Conservation (phyloP, 2,797 vertebrate species). For the Gambusia yucatana region DNA sequence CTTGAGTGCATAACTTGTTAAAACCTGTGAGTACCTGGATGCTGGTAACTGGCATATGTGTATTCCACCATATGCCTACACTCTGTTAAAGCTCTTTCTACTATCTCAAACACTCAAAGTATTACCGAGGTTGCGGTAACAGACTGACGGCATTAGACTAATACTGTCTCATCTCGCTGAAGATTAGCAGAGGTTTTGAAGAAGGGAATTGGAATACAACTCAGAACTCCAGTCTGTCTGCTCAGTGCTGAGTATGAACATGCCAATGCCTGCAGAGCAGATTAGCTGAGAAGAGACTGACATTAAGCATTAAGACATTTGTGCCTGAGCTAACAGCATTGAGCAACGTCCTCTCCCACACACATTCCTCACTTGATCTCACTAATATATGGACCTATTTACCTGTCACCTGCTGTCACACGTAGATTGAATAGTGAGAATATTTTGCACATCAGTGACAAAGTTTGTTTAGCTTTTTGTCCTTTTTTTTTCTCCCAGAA, state of each 20-base stretch:
- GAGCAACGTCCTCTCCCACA: conserved; percentile 61
- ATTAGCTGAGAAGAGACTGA: conserved; percentile 72
- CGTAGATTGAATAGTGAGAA: conserved; percentile 47
- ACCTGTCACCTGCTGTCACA: conserved; percentile 56
- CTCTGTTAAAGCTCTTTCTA: conserved; percentile 15
- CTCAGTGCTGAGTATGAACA: conserved; percentile 55
- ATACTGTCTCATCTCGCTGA: conserved; percentile 35
- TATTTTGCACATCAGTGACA: conserved; percentile 47
- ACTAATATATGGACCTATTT: conserved; percentile 12
- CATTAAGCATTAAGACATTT: conserved; percentile 72
- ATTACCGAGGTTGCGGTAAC: conserved; percentile 12
- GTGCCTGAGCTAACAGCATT: conserved; percentile 62
- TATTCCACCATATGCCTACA: neutral
- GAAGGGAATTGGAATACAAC: conserved; percentile 48
- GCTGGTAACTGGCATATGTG: neutral
- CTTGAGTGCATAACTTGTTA: neutral
- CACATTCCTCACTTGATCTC: conserved; percentile 16
- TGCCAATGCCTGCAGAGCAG: conserved; percentile 76
- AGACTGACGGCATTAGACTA: conserved; percentile 39
- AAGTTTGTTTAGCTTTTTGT: conserved; percentile 38
- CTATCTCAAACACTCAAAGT: conserved; percentile 9
- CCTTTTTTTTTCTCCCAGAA: conserved; percentile 67
- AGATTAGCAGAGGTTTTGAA: conserved; percentile 61
- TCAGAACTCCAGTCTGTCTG: conserved; percentile 68
- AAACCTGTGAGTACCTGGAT: neutral